Evolutionary conservation across 2,797 vertebrate species (phyloP), one percentile per base, ranked within the genome.

Genomic region (Acanthiza pusilla): DNA sequence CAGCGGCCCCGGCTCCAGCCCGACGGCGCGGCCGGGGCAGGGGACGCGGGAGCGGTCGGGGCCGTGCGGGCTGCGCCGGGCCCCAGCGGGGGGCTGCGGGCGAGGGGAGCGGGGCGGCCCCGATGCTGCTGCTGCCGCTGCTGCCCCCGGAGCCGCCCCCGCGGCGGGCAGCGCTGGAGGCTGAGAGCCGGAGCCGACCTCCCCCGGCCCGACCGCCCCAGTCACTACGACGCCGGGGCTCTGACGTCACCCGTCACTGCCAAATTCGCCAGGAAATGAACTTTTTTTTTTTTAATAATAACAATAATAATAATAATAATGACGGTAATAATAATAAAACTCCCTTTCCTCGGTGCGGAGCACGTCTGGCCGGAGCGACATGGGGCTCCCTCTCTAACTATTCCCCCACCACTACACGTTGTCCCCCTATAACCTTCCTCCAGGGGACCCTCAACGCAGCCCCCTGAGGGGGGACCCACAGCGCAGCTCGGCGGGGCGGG

Each of bases 141-240:
- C 38, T 38, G 38, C 23, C 50, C 66, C 36, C 50, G 10, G 26
- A 30, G 74, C 43, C 66, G 40, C 57, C 65, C 50, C 50, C 50
- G 57, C 74, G 57, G 43, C 36, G 51, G 43, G 51, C 66, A 79
- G 51, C 32, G 36, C 67, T 43, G 60, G 51, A 58, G 51, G 38
- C 1, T 72, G 85, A 60, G 75, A 73, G 53, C 45, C 76, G 95
- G 94, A 97, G 96, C 94, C 96, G 86, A 88, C 96, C 94, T 97
- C 97, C 98, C 71, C 94, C 94, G 91, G 97, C 97, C 88, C 71
- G 77, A 96, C 97, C 96, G 96, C 96, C 98, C 98, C 98, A 98
- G 99, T 98, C 98, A 98, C 96, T 95, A 97, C 97, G 99, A 99
- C 98, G 99, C 98, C 99, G 97, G 96, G 91, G 81, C 79, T 95